Evolutionary conservation across 2,113 vertebrate species (phyloP).

Genomic region (Rhodinocichla rosea): DNA sequence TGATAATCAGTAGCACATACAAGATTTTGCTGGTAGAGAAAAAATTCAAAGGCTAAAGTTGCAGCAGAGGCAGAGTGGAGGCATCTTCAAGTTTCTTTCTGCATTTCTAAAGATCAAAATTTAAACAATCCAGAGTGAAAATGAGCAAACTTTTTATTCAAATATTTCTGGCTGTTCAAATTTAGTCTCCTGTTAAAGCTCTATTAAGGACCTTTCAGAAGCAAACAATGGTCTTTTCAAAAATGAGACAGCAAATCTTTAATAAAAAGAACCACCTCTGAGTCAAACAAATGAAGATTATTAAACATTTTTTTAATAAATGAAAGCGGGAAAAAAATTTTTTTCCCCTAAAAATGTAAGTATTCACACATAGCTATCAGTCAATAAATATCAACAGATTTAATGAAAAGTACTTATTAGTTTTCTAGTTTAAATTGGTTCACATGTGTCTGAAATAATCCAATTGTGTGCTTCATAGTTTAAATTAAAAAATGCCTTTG

Average conservation of each 20-base stretch:
- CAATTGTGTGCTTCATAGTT: background rate
- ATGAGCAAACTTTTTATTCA: background rate
- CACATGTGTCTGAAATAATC: background rate
- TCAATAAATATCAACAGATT: constrained; percentile 6
- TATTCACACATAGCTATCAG: constrained; percentile 5
- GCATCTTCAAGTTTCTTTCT: background rate
- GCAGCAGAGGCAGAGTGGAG: background rate
- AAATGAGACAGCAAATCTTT: constrained; percentile 27
- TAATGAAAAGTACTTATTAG: background rate
- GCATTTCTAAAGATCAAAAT: background rate
- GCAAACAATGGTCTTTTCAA: constrained; percentile 54
- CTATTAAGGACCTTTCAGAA: constrained; percentile 6
- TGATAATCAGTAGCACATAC: background rate
- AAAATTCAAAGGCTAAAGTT: background rate
- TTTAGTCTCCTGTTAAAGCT: constrained; percentile 2
- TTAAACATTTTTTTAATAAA: constrained; percentile 18
- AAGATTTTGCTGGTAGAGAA: background rate
- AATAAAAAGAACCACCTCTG: constrained; percentile 1
- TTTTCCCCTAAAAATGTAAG: background rate
- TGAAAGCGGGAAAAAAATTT: background rate
- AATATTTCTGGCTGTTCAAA: constrained; percentile 24
- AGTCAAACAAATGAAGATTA: constrained; percentile 6
- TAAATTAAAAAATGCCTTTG: background rate
- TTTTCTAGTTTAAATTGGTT: constrained; percentile 33
- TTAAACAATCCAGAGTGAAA: background rate